Evolutionary conservation across 2,113 vertebrate species (phyloP).

Genomic region (Cololabis saira): DNA sequence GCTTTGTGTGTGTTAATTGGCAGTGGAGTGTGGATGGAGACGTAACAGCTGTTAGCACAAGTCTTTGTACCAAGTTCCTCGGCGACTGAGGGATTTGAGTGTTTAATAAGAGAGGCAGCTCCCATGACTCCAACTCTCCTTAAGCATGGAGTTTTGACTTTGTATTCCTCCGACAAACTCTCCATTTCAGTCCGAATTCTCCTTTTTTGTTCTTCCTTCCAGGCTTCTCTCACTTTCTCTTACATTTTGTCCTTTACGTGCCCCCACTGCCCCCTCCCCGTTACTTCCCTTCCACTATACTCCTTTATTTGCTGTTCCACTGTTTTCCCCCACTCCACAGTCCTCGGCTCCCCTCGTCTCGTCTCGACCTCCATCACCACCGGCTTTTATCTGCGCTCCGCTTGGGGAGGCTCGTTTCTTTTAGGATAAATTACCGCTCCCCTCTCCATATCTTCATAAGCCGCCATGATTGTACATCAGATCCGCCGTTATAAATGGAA

Average conservation of each 20-base stretch:
- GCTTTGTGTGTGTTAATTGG: too few species aligned
- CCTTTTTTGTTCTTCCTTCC: slow-evolving; percentile 12
- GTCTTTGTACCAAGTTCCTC: slow-evolving; percentile 24
- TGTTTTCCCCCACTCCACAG: slow-evolving; percentile 6
- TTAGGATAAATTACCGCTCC: slow-evolving; percentile 45
- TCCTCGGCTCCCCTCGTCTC: background rate
- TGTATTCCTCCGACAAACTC: slow-evolving; percentile 49
- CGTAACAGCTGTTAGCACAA: slow-evolving; percentile 3
- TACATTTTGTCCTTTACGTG: slow-evolving; percentile 49
- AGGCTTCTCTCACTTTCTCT: slow-evolving; percentile 38
- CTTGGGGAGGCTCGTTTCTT: slow-evolving; percentile 28
- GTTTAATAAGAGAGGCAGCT: slow-evolving; percentile 65
- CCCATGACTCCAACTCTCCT: slow-evolving; percentile 54
- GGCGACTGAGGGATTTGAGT: slow-evolving; percentile 51
- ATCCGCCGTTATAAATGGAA: slow-evolving; percentile 42
- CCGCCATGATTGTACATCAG: slow-evolving; percentile 35
- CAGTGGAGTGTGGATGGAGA: slow-evolving; percentile 9
- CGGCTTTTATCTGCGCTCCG: slow-evolving; percentile 50
- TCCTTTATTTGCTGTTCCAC: slow-evolving; percentile 27
- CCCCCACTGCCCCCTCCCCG: background rate
- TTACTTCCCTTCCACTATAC: background rate
- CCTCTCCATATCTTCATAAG: slow-evolving; percentile 44
- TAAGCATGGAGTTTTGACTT: slow-evolving; percentile 41
- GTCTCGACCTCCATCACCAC: slow-evolving; percentile 13
- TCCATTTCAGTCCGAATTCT: slow-evolving; percentile 32